These are phyloP conservation scores for Lumbricus terrestris DNA, from an alignment of 2,888 invertebrate genomes.

Conservation along the genomic window DNA sequence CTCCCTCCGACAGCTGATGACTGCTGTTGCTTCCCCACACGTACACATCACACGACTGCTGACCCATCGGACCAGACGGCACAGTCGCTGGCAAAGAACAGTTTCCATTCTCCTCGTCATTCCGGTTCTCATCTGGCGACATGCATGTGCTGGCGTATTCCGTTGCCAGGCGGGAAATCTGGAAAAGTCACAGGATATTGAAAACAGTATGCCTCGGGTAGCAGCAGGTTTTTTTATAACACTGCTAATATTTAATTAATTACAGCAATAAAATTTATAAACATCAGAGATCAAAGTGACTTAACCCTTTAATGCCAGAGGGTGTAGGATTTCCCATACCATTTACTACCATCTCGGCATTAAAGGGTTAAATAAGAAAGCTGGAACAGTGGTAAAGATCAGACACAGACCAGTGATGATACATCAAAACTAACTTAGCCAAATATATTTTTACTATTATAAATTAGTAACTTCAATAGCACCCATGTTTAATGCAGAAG, in stretches of 20 bases:
- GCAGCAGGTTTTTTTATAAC: no score
- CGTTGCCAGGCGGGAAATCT: slow-evolving; percentile 52
- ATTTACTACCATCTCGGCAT: no score
- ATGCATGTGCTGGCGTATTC: slow-evolving; percentile 52
- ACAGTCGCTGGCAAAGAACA: neutral
- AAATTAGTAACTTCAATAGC: no score
- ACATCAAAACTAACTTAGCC: neutral
- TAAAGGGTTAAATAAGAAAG: no score
- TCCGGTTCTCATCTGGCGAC: slow-evolving; percentile 46
- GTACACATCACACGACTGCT: slow-evolving; percentile 62
- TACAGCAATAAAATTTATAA: neutral
- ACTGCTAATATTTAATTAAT: no score
- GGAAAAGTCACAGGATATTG: slow-evolving; percentile 20
- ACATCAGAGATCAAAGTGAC: neutral
- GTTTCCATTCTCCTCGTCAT: slow-evolving; percentile 36
- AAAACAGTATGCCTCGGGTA: neutral
- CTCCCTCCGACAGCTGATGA: slow-evolving; percentile 67
- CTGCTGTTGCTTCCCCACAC: slow-evolving; percentile 71
- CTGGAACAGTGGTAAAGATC: neutral
- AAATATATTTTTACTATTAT: neutral
- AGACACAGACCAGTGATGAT: neutral
- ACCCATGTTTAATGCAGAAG: no score
- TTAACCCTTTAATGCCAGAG: no score
- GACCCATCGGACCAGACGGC: slow-evolving; percentile 7
- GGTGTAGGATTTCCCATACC: no score